These are phyloP conservation scores for Malurus leucopterus DNA, from an alignment of 2,797 vertebrate species.

Conservation along the genomic window DNA sequence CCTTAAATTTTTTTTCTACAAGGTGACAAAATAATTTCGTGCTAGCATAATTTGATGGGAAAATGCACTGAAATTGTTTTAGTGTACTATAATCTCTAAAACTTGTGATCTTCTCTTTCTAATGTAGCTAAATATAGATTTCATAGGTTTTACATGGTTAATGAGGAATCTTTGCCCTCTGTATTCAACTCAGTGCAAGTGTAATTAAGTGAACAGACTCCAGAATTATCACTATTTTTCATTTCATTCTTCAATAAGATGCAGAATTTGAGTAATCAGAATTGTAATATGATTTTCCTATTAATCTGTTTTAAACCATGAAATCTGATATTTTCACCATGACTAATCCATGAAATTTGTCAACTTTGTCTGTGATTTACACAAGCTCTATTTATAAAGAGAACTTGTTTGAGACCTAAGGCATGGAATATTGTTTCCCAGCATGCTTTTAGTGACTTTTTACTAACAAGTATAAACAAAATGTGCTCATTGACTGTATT, in stretches of 20 bases:
- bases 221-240: not conserved
- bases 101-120: not conserved
- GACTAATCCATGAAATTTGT: constrained; percentile 77
- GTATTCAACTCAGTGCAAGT: not conserved
- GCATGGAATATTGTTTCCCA: constrained; percentile 54
- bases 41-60: not conserved
- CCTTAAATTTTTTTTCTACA: not conserved
- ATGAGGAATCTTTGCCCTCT: not conserved
- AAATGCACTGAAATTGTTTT: not conserved
- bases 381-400: constrained; percentile 59
- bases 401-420: constrained; percentile 42
- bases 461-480: constrained; percentile 51
- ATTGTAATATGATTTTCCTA: constrained; percentile 69
- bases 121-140: not conserved
- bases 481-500: constrained; percentile 30
- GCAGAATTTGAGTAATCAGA: constrained; percentile 6
- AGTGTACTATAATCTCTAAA: not conserved
- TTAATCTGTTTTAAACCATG: constrained; percentile 72
- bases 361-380: constrained; percentile 70
- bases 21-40: not conserved
- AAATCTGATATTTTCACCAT: constrained; percentile 73
- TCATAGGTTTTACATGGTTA: not conserved
- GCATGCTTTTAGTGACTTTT: constrained; percentile 41
- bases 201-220: not conserved
- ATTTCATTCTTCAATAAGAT: constrained; percentile 8